These are phyloP conservation scores for Hiodon tergisus DNA, from an alignment of 2,113 vertebrate genomes.

Conservation along the genomic window DNA sequence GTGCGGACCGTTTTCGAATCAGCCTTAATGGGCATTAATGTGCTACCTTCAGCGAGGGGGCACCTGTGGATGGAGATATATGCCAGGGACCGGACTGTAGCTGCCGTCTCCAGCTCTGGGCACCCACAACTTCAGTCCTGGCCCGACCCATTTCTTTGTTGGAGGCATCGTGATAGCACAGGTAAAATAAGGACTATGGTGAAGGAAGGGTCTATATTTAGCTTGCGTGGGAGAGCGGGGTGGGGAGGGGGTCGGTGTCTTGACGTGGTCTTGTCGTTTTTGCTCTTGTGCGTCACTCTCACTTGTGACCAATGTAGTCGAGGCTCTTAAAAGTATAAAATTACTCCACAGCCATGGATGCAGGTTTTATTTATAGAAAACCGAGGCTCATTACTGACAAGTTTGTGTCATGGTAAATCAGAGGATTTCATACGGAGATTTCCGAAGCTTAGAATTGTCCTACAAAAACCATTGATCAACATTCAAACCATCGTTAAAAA, in stretches of 20 bases:
- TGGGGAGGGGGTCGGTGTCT: neutral
- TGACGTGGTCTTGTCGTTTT: neutral
- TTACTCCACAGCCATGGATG: neutral
- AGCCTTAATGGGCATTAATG: neutral
- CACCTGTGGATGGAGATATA: neutral
- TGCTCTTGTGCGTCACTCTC: neutral
- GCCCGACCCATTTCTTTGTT: slow-evolving; percentile 5
- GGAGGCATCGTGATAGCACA: neutral
- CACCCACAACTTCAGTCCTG: neutral
- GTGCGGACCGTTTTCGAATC: neutral
- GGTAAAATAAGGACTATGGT: slow-evolving; percentile 1
- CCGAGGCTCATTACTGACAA: neutral
- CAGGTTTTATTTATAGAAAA: neutral
- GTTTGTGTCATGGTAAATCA: neutral
- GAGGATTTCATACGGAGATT: neutral
- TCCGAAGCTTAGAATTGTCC: too few relatives aligned
- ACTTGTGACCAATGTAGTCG: neutral
- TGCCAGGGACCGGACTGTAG: neutral
- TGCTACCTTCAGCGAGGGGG: neutral
- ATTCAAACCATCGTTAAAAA: too few relatives aligned
- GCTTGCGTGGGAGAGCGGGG: neutral
- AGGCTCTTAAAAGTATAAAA: neutral
- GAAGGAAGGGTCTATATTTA: slow-evolving; percentile 19
- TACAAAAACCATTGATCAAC: too few relatives aligned
- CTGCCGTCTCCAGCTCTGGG: neutral